Conservation (phyloP, 92 coral and sea anemone genomes). For the Epizoanthus rinbou region DNA sequence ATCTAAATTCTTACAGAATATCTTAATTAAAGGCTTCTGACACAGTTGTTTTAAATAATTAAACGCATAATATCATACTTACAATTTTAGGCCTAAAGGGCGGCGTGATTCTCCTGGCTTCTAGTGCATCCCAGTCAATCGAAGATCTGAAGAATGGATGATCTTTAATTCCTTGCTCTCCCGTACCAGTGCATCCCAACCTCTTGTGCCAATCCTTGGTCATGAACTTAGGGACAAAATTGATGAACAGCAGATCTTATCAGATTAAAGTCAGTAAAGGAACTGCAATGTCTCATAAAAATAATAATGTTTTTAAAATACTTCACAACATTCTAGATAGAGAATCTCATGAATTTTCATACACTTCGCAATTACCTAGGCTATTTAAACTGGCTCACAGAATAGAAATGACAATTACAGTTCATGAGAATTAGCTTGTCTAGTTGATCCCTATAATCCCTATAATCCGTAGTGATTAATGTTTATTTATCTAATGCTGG, state of each 20-base stretch:
- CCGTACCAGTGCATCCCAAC: conserved; percentile 86
- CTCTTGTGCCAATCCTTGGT: conserved; percentile 85
- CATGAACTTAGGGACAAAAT: conserved; percentile 74
- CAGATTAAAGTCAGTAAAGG: not conserved
- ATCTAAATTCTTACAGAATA: too few relatives aligned
- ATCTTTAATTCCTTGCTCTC: conserved; percentile 87
- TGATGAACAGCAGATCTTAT: too few relatives aligned
- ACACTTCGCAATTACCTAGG: too few relatives aligned
- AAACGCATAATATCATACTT: conserved; percentile 40
- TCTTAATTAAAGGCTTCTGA: too few relatives aligned
- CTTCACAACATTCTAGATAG: not conserved
- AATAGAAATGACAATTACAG: too few relatives aligned
- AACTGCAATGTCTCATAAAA: not conserved
- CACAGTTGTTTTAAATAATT: too few relatives aligned
- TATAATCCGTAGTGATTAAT: too few relatives aligned
- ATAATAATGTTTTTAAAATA: not conserved
- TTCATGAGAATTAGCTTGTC: too few relatives aligned
- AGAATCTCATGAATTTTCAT: too few relatives aligned
- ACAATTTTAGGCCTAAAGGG: conserved; percentile 97
- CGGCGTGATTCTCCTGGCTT: conserved; percentile 73
- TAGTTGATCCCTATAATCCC: too few relatives aligned
- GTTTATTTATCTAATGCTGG: too few relatives aligned
- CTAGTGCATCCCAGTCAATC: conserved; percentile 89
- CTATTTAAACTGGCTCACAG: too few relatives aligned
- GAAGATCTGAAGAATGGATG: conserved; percentile 86